A percentile compares a stretch with the other conserved stretches of the same genome.
Conservation (phyloP, 2,113 vertebrate genomes). For the Rutilus rutilus region DNA sequence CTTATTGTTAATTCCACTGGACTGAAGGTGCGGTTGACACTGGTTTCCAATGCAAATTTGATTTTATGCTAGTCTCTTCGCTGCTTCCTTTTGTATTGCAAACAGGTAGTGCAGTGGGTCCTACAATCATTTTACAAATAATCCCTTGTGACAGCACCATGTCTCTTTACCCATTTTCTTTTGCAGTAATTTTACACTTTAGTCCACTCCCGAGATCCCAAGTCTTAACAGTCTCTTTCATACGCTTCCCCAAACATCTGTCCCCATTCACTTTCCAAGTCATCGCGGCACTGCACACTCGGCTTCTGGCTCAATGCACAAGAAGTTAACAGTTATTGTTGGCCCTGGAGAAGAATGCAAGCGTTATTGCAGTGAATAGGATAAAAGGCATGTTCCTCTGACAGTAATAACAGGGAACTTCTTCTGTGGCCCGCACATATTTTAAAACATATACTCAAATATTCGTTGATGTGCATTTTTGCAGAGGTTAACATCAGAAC, state of each 20-base stretch:
- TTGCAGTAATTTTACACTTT: conserved; percentile 1
- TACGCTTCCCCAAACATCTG: not conserved
- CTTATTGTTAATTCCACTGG: not conserved
- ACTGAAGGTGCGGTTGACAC: not conserved
- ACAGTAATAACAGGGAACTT: conserved; percentile 52
- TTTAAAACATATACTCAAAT: conserved; percentile 15
- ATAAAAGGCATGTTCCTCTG: conserved; percentile 33
- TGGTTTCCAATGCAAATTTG: not conserved
- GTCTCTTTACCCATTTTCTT: not conserved
- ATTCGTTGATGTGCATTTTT: conserved; percentile 26
- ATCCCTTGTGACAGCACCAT: not conserved
- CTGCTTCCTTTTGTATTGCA: not conserved
- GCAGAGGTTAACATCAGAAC: conserved; percentile 20
- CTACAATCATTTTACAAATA: conserved; percentile 17
- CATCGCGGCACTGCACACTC: not conserved
- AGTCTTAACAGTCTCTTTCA: not conserved
- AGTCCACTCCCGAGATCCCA: not conserved
- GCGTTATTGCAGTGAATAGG: conserved; percentile 7
- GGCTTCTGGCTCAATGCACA: conserved; percentile 25
- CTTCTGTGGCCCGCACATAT: conserved; percentile 18
- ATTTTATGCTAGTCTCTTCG: not conserved
- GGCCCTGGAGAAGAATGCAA: conserved; percentile 9
- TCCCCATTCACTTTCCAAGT: conserved; percentile 1
- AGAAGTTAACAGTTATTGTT: conserved; percentile 32
- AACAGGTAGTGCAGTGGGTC: conserved; percentile 3